Percentiles rank a stretch among this genome's conserved stretches.
These are phyloP conservation scores for Drosophila formosana DNA, from an alignment of 2,888 invertebrate species.

Conservation along the genomic window DNA sequence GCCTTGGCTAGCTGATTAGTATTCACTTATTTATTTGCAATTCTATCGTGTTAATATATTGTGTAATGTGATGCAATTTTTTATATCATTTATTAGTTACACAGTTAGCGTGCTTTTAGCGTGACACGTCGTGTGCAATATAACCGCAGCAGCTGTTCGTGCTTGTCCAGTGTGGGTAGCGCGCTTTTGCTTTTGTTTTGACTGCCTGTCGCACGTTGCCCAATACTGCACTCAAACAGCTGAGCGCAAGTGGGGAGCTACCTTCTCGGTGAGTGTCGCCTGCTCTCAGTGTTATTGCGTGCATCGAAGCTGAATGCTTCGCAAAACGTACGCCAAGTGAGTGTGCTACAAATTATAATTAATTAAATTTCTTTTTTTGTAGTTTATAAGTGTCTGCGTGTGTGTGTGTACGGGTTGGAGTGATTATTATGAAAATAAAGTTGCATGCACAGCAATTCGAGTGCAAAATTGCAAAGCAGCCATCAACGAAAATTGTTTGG, in stretches of 20 bases:
- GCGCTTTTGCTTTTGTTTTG: constrained; percentile 60
- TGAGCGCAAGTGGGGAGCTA: constrained; percentile 38
- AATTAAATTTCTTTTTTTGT: constrained; percentile 50
- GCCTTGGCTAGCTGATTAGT: not conserved
- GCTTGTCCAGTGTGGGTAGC: constrained; percentile 20
- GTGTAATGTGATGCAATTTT: too few species aligned
- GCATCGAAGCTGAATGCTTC: constrained; percentile 45
- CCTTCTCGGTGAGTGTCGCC: constrained; percentile 4
- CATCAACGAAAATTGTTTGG: constrained; percentile 55
- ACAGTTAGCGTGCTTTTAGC: not conserved
- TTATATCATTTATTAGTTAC: not conserved
- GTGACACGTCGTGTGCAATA: constrained; percentile 26
- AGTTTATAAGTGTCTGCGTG: constrained; percentile 26
- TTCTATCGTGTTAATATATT: too few species aligned
- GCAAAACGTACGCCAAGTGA: constrained; percentile 38
- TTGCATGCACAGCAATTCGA: constrained; percentile 71
- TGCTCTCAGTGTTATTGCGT: constrained; percentile 54
- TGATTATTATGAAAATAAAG: constrained; percentile 43
- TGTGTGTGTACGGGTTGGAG: constrained; percentile 15
- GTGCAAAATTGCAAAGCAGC: constrained; percentile 59
- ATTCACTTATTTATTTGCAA: not conserved
- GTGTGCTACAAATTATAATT: constrained; percentile 53
- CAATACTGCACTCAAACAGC: constrained; percentile 61
- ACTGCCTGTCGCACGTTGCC: constrained; percentile 14
- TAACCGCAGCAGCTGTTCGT: constrained; percentile 20